phyloP scores from a whole-genome alignment of 35 echinoderm and acorn worm species.

The Holothuria glaberrima region DNA sequence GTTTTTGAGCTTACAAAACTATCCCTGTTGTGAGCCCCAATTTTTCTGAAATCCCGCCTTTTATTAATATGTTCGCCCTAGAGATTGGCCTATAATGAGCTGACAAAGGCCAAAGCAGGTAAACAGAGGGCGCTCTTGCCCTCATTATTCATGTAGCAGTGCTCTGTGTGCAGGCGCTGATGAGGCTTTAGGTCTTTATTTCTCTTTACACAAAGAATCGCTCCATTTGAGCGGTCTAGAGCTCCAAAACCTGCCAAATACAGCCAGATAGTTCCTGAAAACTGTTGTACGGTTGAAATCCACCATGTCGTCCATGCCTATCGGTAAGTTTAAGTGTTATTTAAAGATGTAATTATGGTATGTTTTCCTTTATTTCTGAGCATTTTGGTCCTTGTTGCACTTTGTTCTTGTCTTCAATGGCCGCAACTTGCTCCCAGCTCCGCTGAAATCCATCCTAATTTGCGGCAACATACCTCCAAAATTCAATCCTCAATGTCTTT shows the following conservation, averaged over 20 bases:
- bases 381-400: constrained; percentile 58
- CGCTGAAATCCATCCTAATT: constrained; percentile 38
- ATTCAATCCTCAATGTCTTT: constrained; percentile 42
- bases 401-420: constrained; percentile 67
- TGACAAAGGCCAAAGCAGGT: constrained; percentile 64
- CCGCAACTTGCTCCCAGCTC: constrained; percentile 59
- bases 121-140: constrained; percentile 60
- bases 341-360: constrained; percentile 43
- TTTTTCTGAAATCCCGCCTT: constrained; percentile 66
- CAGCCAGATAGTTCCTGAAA: constrained; percentile 47
- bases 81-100: constrained; percentile 60
- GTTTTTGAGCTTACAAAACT: constrained; percentile 7
- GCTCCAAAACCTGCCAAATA: constrained; percentile 54
- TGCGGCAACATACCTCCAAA: constrained; percentile 50
- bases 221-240: constrained; percentile 50
- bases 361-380: constrained; percentile 64
- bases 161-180: constrained; percentile 61
- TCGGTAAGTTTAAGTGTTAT: constrained; percentile 57
- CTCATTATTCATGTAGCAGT: constrained; percentile 69
- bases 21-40: constrained; percentile 53
- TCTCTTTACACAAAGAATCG: constrained; percentile 68
- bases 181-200: constrained; percentile 63
- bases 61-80: constrained; percentile 55
- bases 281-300: constrained; percentile 33
- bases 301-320: constrained; percentile 64